These are phyloP conservation scores for Diadophis punctatus DNA, from an alignment of 2,113 vertebrate species.

Conservation along the genomic window DNA sequence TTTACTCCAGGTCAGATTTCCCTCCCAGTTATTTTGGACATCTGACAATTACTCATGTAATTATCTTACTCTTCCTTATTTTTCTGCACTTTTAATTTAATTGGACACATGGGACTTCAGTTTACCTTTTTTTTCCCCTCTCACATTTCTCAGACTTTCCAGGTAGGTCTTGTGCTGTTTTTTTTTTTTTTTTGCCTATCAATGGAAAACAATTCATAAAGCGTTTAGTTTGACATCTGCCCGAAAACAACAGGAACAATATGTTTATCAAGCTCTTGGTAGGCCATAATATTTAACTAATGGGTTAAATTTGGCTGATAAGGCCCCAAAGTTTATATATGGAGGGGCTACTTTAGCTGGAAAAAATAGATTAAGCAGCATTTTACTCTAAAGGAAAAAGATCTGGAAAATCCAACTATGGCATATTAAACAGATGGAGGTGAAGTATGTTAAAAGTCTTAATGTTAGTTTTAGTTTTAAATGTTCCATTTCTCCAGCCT, in stretches of 20 bases:
- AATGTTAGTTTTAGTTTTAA: no score
- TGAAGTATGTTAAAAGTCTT: no score
- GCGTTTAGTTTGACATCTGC: neutral
- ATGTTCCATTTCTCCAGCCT: no score
- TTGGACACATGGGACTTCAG: conserved; percentile 16
- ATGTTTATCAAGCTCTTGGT: neutral
- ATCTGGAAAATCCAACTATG: neutral
- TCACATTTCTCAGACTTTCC: conserved; percentile 2
- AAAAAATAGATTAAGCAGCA: neutral
- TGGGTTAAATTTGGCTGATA: neutral
- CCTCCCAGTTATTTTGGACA: neutral
- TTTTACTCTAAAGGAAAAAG: neutral
- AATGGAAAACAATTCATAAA: neutral
- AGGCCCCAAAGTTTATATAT: neutral
- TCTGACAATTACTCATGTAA: neutral
- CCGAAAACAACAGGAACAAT: neutral
- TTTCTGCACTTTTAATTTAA: conserved; percentile 18
- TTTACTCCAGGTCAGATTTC: neutral
- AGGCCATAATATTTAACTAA: neutral
- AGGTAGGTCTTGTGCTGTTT: neutral
- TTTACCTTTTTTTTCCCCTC: neutral
- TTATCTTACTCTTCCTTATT: neutral
- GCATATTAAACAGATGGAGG: neutral
- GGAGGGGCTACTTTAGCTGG: neutral
- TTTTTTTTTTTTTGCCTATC: neutral